Percentiles rank a stretch among this genome's conserved stretches.
Evolutionary conservation across 2,797 vertebrate species (phyloP).

Genomic region (Acanthurus lineatus): DNA sequence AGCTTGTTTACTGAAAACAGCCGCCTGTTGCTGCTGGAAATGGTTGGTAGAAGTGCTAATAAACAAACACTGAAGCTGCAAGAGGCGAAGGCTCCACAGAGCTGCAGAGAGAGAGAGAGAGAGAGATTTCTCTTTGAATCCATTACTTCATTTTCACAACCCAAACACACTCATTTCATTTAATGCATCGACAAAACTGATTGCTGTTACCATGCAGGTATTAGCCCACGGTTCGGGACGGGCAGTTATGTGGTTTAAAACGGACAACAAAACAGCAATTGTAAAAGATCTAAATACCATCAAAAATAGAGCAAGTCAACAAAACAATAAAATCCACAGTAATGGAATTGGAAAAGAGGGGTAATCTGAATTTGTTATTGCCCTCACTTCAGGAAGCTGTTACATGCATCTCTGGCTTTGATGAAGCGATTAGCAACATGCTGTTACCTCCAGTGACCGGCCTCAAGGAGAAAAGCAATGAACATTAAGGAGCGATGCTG

Average conservation of each 20-base stretch:
- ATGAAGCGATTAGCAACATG: constrained; percentile 62
- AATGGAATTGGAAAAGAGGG: neutral
- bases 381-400: constrained; percentile 34
- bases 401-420: constrained; percentile 35
- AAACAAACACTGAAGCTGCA: neutral
- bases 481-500: neutral
- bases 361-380: constrained; percentile 21
- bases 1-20: neutral
- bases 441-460: constrained; percentile 30
- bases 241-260: neutral
- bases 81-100: no score
- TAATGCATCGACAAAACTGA: neutral
- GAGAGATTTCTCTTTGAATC: no score
- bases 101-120: no score
- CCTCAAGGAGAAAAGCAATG: constrained; percentile 22
- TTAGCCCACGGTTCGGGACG: neutral
- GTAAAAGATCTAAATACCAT: neutral
- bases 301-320: neutral
- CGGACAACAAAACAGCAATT: neutral
- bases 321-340: neutral
- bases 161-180: neutral
- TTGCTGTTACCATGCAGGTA: neutral
- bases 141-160: neutral
- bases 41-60: neutral
- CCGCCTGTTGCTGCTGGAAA: neutral